phyloP scores from a whole-genome alignment of 2,797 vertebrate genomes.

The Oreochromis grahami region DNA sequence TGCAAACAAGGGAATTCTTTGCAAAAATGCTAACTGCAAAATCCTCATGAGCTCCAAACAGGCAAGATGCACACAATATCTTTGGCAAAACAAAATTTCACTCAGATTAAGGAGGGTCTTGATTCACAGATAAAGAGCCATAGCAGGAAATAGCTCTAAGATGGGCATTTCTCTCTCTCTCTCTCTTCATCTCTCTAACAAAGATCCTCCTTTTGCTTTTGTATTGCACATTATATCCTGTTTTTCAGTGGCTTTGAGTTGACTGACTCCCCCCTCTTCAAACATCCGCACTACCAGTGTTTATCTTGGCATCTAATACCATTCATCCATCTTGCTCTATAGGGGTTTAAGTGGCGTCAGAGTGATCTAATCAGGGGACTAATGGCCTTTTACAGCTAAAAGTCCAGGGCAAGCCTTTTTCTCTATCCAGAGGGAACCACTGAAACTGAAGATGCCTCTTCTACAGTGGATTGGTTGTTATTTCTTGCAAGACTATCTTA shows the following conservation, averaged over 20 bases:
- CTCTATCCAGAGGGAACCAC: background rate
- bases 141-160: constrained; percentile 1
- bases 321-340: constrained; percentile 26
- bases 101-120: background rate
- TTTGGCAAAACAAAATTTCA: background rate
- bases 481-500: background rate
- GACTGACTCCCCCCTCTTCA: constrained; percentile 6
- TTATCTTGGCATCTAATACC: constrained; percentile 24
- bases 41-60: background rate
- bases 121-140: background rate
- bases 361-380: constrained; percentile 17
- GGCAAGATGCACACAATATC: background rate
- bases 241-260: background rate
- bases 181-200: background rate
- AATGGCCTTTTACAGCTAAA: constrained; percentile 40
- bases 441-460: constrained; percentile 1
- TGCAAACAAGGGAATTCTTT: background rate
- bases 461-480: constrained; percentile 33
- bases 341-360: constrained; percentile 30
- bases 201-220: background rate
- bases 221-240: background rate
- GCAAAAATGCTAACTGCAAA: background rate
- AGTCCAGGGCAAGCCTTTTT: background rate
- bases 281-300: constrained; percentile 1
- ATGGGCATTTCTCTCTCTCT: background rate